Conservation (phyloP, 1,140 invertebrate genomes). For the Panulirus ornatus region DNA sequence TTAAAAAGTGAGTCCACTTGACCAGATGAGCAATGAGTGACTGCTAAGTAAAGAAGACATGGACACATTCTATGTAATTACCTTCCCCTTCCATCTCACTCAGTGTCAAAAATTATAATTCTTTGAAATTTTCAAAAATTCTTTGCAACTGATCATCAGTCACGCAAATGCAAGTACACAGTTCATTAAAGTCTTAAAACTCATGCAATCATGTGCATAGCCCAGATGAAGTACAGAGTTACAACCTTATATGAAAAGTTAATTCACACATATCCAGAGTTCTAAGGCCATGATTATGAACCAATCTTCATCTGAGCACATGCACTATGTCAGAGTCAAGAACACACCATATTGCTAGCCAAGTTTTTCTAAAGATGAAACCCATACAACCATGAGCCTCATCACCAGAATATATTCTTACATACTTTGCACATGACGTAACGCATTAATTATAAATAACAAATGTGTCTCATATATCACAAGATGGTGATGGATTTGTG, state of each 20-base stretch:
- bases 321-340: background rate
- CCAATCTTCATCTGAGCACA: background rate
- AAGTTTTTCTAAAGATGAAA: background rate
- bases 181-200: too few relatives aligned
- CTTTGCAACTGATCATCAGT: background rate
- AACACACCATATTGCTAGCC: background rate
- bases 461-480: background rate
- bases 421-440: background rate
- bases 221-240: background rate
- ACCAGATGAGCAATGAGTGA: constrained; percentile 5
- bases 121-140: background rate
- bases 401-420: background rate
- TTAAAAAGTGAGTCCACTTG: background rate
- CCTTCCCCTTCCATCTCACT: background rate
- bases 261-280: too few relatives aligned
- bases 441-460: background rate
- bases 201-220: too few relatives aligned
- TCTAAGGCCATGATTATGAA: constrained; percentile 6
- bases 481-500: background rate
- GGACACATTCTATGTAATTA: background rate
- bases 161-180: background rate
- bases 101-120: background rate
- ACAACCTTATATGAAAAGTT: background rate
- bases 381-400: background rate
- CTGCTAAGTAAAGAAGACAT: background rate